Evolutionary conservation across 2,888 invertebrate species (phyloP).

Genomic region (Muschampia plurimacula): DNA sequence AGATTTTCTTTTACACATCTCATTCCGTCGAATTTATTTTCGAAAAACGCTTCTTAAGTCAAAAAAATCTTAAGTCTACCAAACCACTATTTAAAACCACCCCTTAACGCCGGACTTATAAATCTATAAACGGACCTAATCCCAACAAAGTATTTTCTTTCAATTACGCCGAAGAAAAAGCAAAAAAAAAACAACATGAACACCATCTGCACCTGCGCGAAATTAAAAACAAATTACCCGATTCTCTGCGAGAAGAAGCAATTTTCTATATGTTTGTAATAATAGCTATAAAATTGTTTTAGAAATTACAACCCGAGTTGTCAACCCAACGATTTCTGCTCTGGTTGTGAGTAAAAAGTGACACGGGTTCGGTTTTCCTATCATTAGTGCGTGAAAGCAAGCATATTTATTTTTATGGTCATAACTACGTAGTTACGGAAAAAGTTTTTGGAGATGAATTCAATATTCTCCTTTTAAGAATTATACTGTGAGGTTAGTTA

Average conservation of each 20-base stretch:
- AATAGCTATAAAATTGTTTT: conserved; percentile 22
- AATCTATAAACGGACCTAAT: not conserved
- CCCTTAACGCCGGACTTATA: not conserved
- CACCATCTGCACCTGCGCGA: conserved; percentile 30
- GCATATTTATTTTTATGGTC: not conserved
- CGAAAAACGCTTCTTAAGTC: no score
- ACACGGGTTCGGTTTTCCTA: conserved; percentile 2
- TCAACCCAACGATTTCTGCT: conserved; percentile 28
- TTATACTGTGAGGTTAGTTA: not conserved
- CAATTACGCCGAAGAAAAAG: conserved; percentile 30
- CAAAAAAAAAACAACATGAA: conserved; percentile 7
- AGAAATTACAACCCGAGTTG: conserved; percentile 22
- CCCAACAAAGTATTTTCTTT: conserved; percentile 26
- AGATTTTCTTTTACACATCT: no score
- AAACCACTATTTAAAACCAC: not conserved
- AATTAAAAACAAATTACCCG: conserved; percentile 34
- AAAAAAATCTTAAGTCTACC: not conserved
- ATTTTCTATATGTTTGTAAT: conserved; percentile 20
- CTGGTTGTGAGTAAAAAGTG: conserved; percentile 20
- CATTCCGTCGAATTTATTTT: no score
- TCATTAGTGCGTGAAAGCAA: conserved; percentile 27
- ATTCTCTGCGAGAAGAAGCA: conserved; percentile 19
- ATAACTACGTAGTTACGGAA: not conserved
- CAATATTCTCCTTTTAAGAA: not conserved
- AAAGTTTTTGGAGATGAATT: conserved; percentile 7